These are phyloP conservation scores for Gobionotothen gibberifrons DNA, from an alignment of 2,797 vertebrate species.

Conservation along the genomic window DNA sequence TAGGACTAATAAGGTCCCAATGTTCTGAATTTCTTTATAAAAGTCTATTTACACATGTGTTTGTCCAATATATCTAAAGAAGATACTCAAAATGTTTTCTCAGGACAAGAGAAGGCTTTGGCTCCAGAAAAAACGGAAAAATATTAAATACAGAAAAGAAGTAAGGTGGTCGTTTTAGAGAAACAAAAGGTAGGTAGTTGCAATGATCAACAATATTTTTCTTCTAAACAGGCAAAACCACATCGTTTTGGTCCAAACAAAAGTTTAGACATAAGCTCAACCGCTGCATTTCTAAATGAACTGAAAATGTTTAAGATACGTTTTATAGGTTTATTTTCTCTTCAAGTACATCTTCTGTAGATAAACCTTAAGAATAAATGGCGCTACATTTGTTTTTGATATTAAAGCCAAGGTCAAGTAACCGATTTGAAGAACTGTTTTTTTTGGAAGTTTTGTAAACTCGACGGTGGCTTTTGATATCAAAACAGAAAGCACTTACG, in stretches of 20 bases:
- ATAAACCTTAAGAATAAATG: conserved; percentile 75
- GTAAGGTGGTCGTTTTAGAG: conserved; percentile 29
- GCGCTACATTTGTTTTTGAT: conserved; percentile 75
- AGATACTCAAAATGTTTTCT: conserved; percentile 70
- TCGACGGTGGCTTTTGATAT: conserved; percentile 84
- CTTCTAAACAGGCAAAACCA: conserved; percentile 25
- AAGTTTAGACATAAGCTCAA: conserved; percentile 38
- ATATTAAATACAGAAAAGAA: conserved; percentile 33
- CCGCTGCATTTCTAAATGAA: conserved; percentile 19
- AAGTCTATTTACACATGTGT: conserved; percentile 80
- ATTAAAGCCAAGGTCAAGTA: conserved; percentile 83
- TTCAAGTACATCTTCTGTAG: conserved; percentile 79
- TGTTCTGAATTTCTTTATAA: conserved; percentile 83
- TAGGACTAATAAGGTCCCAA: conserved; percentile 68
- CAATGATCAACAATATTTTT: conserved; percentile 27
- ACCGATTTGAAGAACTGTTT: conserved; percentile 6
- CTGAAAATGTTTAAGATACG: conserved; percentile 10
- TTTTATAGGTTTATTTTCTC: conserved; percentile 10
- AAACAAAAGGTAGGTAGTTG: conserved; percentile 13
- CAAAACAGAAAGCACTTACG: conserved; percentile 70
- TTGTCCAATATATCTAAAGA: conserved; percentile 83
- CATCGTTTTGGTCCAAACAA: conserved; percentile 22
- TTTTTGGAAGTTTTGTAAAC: conserved; percentile 4
- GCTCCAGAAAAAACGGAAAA: conserved; percentile 50
- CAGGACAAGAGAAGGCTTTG: conserved; percentile 48